phyloP scores from a whole-genome alignment of 2,888 invertebrate species.

The Elgonia sp. region DNA sequence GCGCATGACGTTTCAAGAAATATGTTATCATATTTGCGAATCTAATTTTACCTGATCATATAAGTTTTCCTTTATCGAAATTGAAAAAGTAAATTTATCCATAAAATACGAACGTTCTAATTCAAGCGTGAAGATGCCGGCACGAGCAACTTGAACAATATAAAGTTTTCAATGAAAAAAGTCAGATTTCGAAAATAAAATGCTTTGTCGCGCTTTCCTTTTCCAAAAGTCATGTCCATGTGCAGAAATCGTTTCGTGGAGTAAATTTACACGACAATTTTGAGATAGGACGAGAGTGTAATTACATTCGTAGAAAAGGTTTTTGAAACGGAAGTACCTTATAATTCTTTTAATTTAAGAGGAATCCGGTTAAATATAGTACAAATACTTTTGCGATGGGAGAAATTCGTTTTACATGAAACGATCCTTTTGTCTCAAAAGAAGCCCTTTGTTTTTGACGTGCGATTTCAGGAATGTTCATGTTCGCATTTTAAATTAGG shows the following conservation, averaged over 20 bases:
- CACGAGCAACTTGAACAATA: slow-evolving; percentile 25
- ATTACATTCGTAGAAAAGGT: not conserved
- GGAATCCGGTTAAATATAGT: slow-evolving; percentile 25
- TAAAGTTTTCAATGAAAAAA: slow-evolving; percentile 5
- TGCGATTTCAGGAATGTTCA: not conserved
- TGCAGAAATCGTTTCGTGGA: not conserved
- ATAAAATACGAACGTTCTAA: slow-evolving; percentile 11
- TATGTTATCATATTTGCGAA: slow-evolving; percentile 30
- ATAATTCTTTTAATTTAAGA: slow-evolving; percentile 23
- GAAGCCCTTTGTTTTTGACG: slow-evolving; percentile 16
- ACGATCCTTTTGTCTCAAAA: slow-evolving; percentile 20
- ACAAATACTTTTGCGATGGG: slow-evolving; percentile 12
- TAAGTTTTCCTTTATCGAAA: slow-evolving; percentile 36
- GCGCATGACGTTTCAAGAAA: not conserved
- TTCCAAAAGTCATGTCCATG: too few species aligned
- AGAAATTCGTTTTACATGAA: slow-evolving; percentile 20
- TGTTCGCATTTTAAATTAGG: not conserved
- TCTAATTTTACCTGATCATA: slow-evolving; percentile 22
- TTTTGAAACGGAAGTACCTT: slow-evolving; percentile 1
- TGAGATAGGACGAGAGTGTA: not conserved
- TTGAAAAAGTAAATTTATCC: slow-evolving; percentile 35
- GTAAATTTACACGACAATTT: not conserved
- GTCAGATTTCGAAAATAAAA: slow-evolving; percentile 17
- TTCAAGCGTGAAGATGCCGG: slow-evolving; percentile 12
- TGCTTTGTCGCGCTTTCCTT: not conserved